Percentiles rank a stretch among this genome's conserved stretches.
Conservation (phyloP, 1,140 invertebrate species). For the Antheraea mylitta region DNA sequence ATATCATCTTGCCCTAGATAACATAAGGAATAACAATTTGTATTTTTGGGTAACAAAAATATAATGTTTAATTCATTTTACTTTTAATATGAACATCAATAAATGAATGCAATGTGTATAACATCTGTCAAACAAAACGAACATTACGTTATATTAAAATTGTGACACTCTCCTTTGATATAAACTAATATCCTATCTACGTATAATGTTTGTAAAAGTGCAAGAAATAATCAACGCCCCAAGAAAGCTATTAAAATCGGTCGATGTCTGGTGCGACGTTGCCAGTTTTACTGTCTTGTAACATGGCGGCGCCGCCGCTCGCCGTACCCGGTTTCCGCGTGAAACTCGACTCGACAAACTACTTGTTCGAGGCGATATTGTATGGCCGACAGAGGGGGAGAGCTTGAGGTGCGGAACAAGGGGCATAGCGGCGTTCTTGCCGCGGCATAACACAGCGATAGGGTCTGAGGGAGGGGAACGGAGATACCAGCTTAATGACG, state of each 20-base stretch:
- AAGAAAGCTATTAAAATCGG: slow-evolving; percentile 62
- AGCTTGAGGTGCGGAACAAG: slow-evolving; percentile 38
- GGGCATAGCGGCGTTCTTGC: slow-evolving; percentile 44
- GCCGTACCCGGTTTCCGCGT: slow-evolving; percentile 70
- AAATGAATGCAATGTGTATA: no score
- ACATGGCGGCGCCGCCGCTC: slow-evolving; percentile 54
- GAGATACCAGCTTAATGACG: slow-evolving; percentile 67
- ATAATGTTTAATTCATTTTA: no score
- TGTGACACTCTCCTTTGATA: background rate
- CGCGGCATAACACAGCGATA: slow-evolving; percentile 50
- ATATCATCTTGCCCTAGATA: no score
- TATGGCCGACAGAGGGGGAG: slow-evolving; percentile 43
- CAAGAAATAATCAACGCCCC: slow-evolving; percentile 34
- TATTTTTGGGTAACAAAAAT: no score
- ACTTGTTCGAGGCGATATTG: slow-evolving; percentile 51
- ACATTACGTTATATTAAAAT: no score
- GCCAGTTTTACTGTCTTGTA: slow-evolving; percentile 71
- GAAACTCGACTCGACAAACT: slow-evolving; percentile 64
- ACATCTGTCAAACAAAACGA: no score
- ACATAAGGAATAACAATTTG: no score
- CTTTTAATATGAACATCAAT: no score
- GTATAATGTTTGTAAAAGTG: slow-evolving; percentile 2
- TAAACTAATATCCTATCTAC: background rate
- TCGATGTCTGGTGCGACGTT: slow-evolving; percentile 77
- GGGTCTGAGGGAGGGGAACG: slow-evolving; percentile 51